phyloP scores from a whole-genome alignment of 2,797 vertebrate genomes.

The Coilia nasus region DNA sequence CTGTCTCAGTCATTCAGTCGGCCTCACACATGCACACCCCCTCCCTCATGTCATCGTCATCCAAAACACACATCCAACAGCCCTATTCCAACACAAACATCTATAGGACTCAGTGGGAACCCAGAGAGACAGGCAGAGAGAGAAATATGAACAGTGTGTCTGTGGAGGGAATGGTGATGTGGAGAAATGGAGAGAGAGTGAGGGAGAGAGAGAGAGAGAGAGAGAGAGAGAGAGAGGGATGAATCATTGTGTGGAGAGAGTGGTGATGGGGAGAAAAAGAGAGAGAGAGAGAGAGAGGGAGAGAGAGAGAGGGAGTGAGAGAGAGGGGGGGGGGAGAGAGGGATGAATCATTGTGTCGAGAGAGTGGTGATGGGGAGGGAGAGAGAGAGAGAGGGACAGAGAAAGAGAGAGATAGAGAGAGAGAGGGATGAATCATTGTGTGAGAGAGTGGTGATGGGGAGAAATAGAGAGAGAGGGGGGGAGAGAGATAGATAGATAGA shows the following conservation, averaged over 20 bases:
- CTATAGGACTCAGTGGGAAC: neutral
- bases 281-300: neutral
- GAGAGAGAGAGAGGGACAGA: neutral
- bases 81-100: neutral
- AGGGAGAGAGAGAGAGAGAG: no score
- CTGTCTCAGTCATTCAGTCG: neutral
- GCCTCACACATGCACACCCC: neutral
- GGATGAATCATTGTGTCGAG: no score
- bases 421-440: neutral
- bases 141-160: no score
- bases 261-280: no score
- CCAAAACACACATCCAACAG: constrained; percentile 5
- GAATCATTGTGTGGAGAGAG: no score
- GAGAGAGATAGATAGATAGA: constrained; percentile 32
- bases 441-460: neutral
- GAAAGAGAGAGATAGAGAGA: constrained; percentile 43
- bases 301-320: neutral
- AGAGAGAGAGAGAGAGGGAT: no score
- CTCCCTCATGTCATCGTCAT: neutral
- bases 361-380: no score
- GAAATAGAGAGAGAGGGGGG: constrained; percentile 33
- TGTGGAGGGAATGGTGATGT: no score
- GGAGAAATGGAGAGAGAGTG: no score
- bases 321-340: constrained; percentile 46
- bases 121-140: neutral